phyloP scores from a whole-genome alignment of 2,888 invertebrate species.

The Ommatoiulus sabulosus region DNA sequence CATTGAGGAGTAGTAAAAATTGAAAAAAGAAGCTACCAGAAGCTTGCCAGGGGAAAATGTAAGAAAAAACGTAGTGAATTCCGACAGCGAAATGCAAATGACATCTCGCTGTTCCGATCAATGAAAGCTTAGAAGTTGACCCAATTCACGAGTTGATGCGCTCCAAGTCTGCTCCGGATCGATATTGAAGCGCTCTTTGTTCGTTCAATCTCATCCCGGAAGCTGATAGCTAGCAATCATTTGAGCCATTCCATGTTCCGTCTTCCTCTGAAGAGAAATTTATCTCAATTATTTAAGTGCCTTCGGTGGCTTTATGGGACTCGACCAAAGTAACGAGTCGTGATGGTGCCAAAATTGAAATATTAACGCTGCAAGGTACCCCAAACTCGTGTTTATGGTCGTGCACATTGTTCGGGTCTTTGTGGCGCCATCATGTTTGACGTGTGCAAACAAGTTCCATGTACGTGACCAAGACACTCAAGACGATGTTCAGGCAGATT shows the following conservation, averaged over 20 bases:
- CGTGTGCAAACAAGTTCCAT: too few species aligned
- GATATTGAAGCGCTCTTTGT: slow-evolving; percentile 35
- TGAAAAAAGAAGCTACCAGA: not conserved
- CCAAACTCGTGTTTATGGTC: not conserved
- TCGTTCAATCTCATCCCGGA: slow-evolving; percentile 36
- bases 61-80: not conserved
- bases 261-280: not conserved
- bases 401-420: not conserved
- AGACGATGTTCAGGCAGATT: not conserved
- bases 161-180: slow-evolving; percentile 13
- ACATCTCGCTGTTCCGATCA: slow-evolving; percentile 7
- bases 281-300: slow-evolving; percentile 42
- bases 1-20: not conserved
- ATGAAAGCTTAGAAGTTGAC: slow-evolving; percentile 19
- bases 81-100: slow-evolving; percentile 1
- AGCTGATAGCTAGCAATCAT: slow-evolving; percentile 28
- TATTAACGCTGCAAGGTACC: not conserved
- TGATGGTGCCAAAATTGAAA: slow-evolving; percentile 24
- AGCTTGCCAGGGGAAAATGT: not conserved
- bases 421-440: not conserved
- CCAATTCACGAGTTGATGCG: not conserved
- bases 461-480: not conserved
- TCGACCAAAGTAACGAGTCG: slow-evolving; percentile 2
- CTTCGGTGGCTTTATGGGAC: not conserved
- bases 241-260: slow-evolving; percentile 24